phyloP scores from a whole-genome alignment of 2,113 vertebrate genomes.

The Ciconia stormi region DNA sequence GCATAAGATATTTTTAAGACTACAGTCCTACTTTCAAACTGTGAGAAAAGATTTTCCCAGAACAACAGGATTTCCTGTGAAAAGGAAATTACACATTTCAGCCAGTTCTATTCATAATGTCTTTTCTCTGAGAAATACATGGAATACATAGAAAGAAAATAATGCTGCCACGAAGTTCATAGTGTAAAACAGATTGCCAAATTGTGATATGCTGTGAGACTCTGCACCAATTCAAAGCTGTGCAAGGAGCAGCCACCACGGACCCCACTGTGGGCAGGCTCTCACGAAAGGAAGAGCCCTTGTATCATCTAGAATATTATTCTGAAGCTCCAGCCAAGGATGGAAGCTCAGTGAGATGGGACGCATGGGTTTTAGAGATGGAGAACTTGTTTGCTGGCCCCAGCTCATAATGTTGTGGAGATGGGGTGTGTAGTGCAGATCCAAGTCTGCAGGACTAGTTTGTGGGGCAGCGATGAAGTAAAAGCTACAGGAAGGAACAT shows the following conservation, averaged over 20 bases:
- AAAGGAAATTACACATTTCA: constrained; percentile 26
- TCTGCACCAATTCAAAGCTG: not conserved
- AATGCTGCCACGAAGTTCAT: not conserved
- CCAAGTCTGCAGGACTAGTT: not conserved
- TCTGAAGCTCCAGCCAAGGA: not conserved
- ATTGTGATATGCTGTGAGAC: not conserved
- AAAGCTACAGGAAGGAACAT: not conserved
- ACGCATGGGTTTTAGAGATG: not conserved
- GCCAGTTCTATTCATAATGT: not conserved
- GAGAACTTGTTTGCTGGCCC: not conserved
- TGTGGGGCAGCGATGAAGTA: not conserved
- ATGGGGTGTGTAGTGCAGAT: not conserved
- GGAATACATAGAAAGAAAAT: not conserved
- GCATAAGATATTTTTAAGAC: not conserved
- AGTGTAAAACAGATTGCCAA: not conserved
- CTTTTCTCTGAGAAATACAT: not conserved
- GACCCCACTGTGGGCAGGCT: not conserved
- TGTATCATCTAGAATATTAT: not conserved
- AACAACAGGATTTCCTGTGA: constrained; percentile 46
- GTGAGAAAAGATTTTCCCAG: constrained; percentile 1
- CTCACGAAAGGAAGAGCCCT: not conserved
- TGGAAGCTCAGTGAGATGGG: not conserved
- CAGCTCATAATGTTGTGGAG: rapidly evolving
- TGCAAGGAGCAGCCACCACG: not conserved
- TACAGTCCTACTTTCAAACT: not conserved